Base-by-base conservation (phyloP, 2,113 vertebrate species). In the Podocnemis expansa region DNA sequence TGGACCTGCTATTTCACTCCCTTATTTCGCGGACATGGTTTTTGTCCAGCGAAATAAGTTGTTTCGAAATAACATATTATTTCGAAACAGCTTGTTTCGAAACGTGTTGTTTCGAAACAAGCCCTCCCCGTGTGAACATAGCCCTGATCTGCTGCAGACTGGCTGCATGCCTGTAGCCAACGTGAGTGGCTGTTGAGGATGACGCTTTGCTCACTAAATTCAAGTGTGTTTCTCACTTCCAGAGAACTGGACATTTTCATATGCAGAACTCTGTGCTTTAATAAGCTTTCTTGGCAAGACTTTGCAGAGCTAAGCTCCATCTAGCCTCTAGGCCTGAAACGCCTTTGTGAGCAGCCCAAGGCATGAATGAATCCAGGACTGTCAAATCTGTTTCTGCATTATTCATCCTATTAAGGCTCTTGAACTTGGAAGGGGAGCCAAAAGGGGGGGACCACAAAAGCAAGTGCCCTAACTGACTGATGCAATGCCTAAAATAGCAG, bases 111-210 rank as follows among this genome's bases (percentile, higher is more conserved):
- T n/a, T n/a, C n/a, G n/a, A n/a, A n/a, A n/a, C n/a, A n/a, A n/a
- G n/a, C n/a, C n/a, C n/a, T n/a, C n/a, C n/a, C n/a, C n/a, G n/a
- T n/a, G n/a, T n/a, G n/a, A n/a, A n/a, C n/a, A n/a, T n/a, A n/a
- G n/a, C n/a, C n/a, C n/a, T n/a, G 34, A 31, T 38, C 51, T 22
- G 24, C 7, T 25, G 49, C 11, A 25, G 52, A 54, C 22, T 38
- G 52, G 51, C 52, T 25, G 43, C 1, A 3, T 47, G 73, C 29
- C n/a, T 13, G 2, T 1, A 5, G 14, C 2, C 3, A 4, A 7
- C 2, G 5, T 6, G 5, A 67, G 9, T 31, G 78, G 52, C 41
- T 76, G 14, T 12, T 55, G 24, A 22, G 41, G 41, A 27, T 27
- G 22, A 27, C 7, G 80, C 80, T 89, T 41, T 58, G 38, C 54